Percentiles rank a stretch among this genome's conserved stretches.
phyloP scores from a whole-genome alignment of 2,113 vertebrate species.

The Neomonachus schauinslandi region DNA sequence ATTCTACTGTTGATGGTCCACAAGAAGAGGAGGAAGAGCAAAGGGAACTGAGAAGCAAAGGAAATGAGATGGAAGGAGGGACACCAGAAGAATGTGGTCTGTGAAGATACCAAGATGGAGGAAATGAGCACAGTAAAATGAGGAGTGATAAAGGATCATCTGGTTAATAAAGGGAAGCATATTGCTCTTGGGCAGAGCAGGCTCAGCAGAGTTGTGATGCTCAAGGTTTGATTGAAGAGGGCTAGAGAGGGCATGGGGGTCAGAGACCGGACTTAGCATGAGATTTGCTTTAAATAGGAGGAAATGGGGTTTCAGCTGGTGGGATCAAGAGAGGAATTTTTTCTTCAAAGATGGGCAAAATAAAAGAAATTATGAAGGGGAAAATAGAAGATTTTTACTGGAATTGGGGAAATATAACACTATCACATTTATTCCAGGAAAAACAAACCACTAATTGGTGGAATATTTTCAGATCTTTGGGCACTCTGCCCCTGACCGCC shows the following conservation, averaged over 20 bases:
- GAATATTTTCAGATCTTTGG: conserved; percentile 78
- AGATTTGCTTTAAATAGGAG: conserved; percentile 23
- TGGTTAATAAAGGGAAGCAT: background rate
- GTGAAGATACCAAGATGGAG: background rate
- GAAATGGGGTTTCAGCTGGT: background rate
- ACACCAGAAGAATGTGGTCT: background rate
- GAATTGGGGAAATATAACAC: conserved; percentile 72
- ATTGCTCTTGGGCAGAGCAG: background rate
- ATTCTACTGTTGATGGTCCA: background rate
- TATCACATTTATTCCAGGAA: conserved; percentile 73
- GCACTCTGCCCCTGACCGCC: conserved; percentile 71
- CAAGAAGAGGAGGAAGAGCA: background rate
- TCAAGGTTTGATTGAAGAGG: background rate
- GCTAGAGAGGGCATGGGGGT: background rate
- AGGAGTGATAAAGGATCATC: background rate
- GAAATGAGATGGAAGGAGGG: background rate
- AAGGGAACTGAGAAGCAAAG: background rate
- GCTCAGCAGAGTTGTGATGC: background rate
- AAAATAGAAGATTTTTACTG: conserved; percentile 69
- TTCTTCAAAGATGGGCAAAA: conserved; percentile 57
- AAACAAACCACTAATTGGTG: conserved; percentile 80
- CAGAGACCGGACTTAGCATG: background rate
- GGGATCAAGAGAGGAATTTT: background rate
- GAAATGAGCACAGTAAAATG: background rate
- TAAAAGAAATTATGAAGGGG: conserved; percentile 66